Evolutionary conservation across 2,113 vertebrate species (phyloP).

Genomic region (Lepus americanus): DNA sequence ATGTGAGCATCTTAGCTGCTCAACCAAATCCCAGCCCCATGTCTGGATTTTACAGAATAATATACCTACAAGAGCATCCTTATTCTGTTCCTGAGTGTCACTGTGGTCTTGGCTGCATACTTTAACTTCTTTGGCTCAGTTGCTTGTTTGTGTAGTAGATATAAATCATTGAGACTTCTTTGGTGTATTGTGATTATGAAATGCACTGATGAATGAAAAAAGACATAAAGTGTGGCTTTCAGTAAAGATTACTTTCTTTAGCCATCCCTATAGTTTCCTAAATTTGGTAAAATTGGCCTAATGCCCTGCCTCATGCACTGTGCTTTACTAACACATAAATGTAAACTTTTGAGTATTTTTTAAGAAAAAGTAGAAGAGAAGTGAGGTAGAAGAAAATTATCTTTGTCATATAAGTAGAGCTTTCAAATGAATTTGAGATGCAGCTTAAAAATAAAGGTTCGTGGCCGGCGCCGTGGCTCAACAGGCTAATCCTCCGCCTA

Average conservation of each 20-base stretch:
- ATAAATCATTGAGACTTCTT: neutral
- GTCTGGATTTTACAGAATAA: neutral
- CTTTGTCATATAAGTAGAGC: conserved; percentile 54
- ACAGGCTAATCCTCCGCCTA: too few species aligned
- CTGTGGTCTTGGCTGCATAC: neutral
- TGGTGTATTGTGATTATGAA: neutral
- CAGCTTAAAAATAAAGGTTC: conserved; percentile 23
- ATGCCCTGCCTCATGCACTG: neutral
- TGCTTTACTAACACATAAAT: conserved; percentile 56
- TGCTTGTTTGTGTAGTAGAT: neutral
- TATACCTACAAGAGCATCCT: neutral
- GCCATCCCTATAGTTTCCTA: neutral
- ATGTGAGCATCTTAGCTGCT: too few species aligned
- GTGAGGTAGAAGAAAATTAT: conserved; percentile 11
- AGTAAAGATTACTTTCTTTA: neutral
- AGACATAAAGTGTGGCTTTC: neutral
- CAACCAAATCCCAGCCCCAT: neutral
- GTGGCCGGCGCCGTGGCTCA: too few species aligned
- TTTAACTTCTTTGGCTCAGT: neutral
- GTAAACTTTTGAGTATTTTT: conserved; percentile 33
- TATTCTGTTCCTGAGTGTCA: neutral
- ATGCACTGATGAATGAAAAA: neutral
- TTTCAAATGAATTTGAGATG: conserved; percentile 8
- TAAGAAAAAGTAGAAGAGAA: conserved; percentile 38
- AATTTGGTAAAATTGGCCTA: conserved; percentile 10